These are phyloP conservation scores for Glaucomys volans DNA, from an alignment of 2,113 vertebrate genomes.

Conservation along the genomic window DNA sequence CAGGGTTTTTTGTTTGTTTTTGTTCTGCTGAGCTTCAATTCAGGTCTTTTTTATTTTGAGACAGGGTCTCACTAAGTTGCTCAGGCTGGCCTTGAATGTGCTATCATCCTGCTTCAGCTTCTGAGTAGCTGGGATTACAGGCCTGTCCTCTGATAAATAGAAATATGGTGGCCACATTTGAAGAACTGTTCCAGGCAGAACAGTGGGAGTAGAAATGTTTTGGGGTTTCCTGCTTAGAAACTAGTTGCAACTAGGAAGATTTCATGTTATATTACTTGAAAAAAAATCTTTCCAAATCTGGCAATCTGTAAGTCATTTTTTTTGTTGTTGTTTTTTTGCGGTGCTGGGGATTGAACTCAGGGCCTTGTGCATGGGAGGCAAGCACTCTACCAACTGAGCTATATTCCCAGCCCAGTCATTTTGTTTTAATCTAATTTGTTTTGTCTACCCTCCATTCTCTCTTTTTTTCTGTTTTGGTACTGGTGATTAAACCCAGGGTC, in stretches of 20 bases:
- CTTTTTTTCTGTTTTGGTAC: background rate
- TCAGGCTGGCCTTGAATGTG: too few species aligned
- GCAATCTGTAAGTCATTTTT: background rate
- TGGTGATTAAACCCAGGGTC: background rate
- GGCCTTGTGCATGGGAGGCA: too few species aligned
- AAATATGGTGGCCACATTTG: background rate
- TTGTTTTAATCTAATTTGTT: background rate
- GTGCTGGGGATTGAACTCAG: too few species aligned
- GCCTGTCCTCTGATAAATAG: background rate
- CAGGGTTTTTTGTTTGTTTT: too few species aligned
- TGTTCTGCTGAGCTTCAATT: too few species aligned
- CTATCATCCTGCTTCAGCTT: too few species aligned
- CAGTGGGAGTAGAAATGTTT: background rate
- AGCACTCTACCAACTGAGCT: too few species aligned
- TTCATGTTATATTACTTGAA: background rate
- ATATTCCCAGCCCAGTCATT: too few species aligned
- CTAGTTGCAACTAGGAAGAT: background rate
- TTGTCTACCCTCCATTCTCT: background rate
- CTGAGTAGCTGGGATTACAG: too few species aligned
- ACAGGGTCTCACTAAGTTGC: too few species aligned
- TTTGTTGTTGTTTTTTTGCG: too few species aligned
- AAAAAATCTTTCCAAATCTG: background rate
- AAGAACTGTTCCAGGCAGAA: background rate
- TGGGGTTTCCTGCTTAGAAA: background rate
- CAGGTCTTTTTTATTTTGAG: too few species aligned